Evolutionary conservation across 92 coral and sea anemone species (phyloP).

Genomic region (Nematostella vectensis): DNA sequence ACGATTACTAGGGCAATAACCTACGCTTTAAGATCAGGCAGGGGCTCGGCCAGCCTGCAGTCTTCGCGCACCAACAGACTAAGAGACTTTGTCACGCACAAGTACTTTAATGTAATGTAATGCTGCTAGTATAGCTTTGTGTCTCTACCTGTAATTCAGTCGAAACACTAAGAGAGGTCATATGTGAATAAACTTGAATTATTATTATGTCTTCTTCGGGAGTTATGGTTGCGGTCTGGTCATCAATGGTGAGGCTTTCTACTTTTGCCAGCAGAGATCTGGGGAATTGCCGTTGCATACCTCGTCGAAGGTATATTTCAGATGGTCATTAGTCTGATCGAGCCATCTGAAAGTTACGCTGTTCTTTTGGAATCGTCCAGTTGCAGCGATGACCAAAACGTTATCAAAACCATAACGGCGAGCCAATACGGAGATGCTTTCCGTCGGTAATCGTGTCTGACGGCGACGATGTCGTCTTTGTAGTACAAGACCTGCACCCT

Average conservation of each 20-base stretch:
- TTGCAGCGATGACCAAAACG: slow-evolving; percentile 13
- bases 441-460: slow-evolving; percentile 34
- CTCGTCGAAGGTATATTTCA: slow-evolving; percentile 23
- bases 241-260: slow-evolving; percentile 4
- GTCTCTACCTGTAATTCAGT: no score
- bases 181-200: no score
- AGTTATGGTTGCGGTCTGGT: neutral
- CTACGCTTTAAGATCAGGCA: no score
- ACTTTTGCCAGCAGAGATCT: slow-evolving; percentile 22
- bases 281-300: slow-evolving; percentile 33
- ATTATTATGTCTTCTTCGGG: slow-evolving; percentile 6
- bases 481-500: slow-evolving; percentile 30
- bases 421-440: slow-evolving; percentile 31
- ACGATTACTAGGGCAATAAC: no score
- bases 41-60: no score
- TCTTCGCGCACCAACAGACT: no score
- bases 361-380: slow-evolving; percentile 15
- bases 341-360: slow-evolving; percentile 26
- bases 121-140: no score
- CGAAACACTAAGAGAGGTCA: no score
- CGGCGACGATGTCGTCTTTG: slow-evolving; percentile 21
- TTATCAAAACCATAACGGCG: no score
- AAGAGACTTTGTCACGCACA: no score
- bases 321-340: slow-evolving; percentile 26
- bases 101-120: no score